These are phyloP conservation scores for Dicerorhinus sumatrensis DNA, from an alignment of 2,113 vertebrate species.

Conservation along the genomic window DNA sequence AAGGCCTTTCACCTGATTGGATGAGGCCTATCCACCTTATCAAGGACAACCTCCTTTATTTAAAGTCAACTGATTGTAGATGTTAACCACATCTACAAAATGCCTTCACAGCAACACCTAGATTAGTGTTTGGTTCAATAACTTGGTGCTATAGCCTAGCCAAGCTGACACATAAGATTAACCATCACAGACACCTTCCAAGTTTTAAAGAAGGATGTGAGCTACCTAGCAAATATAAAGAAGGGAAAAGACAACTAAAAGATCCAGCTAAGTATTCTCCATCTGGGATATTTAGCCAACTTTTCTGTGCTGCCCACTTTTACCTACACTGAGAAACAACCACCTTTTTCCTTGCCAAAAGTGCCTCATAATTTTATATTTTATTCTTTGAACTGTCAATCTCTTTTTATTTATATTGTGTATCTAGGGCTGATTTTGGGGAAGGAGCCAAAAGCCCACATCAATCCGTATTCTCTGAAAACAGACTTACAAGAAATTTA, in stretches of 20 bases:
- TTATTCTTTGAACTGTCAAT: background rate
- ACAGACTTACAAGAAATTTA: background rate
- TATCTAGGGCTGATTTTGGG: background rate
- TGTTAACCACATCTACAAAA: background rate
- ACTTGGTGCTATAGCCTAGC: background rate
- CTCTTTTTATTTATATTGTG: background rate
- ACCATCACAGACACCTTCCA: background rate
- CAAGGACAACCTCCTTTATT: background rate
- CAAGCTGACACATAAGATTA: background rate
- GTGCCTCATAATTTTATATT: background rate
- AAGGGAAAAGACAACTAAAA: background rate
- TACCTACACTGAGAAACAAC: background rate
- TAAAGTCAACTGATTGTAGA: background rate
- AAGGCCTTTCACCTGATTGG: background rate
- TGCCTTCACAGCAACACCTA: background rate
- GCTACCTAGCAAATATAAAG: background rate
- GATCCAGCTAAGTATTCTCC: background rate
- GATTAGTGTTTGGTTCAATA: background rate
- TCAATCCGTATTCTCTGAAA: background rate
- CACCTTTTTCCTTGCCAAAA: background rate
- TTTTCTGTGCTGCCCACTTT: background rate
- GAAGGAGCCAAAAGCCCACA: background rate
- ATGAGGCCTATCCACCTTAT: background rate
- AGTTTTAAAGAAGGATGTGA: background rate
- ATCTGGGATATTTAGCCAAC: background rate